Evolutionary conservation across 2,888 invertebrate species (phyloP).

Genomic region (Nudaria mundana): DNA sequence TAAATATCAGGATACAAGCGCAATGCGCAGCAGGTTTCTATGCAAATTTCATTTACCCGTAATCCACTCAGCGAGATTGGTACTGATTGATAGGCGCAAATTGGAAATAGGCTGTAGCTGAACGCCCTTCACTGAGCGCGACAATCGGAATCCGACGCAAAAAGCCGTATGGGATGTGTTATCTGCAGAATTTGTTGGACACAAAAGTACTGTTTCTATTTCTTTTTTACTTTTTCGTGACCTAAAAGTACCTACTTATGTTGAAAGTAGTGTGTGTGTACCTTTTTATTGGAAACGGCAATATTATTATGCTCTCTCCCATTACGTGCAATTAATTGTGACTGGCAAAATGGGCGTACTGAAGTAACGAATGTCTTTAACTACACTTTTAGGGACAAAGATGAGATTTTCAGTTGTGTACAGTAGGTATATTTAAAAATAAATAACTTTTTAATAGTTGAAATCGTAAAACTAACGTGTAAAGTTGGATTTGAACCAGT

Average conservation of each 20-base stretch:
- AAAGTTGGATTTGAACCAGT: too few relatives aligned
- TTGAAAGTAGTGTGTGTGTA: too few relatives aligned
- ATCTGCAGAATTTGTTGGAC: constrained; percentile 23
- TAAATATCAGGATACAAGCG: constrained; percentile 61
- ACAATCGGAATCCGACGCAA: constrained; percentile 41
- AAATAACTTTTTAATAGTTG: too few relatives aligned
- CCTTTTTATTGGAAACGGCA: too few relatives aligned
- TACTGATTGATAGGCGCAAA: constrained; percentile 86
- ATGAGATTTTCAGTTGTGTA: too few relatives aligned
- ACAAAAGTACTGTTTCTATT: constrained; percentile 13
- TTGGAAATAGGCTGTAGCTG: constrained; percentile 81
- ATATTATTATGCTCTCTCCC: too few relatives aligned
- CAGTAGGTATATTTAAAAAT: too few relatives aligned
- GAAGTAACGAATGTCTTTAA: too few relatives aligned
- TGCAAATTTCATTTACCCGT: constrained; percentile 86
- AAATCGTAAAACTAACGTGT: too few relatives aligned
- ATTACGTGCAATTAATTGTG: too few relatives aligned
- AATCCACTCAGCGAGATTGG: constrained; percentile 87
- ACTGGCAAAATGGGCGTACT: too few relatives aligned
- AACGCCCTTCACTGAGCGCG: constrained; percentile 37
- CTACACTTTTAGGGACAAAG: too few relatives aligned
- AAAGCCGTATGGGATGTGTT: constrained; percentile 26
- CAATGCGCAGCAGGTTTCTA: constrained; percentile 69
- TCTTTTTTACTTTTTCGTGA: background rate
- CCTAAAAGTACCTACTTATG: background rate